These are phyloP conservation scores for Himalopsyche anomala DNA, from an alignment of 2,888 invertebrate genomes.

Conservation along the genomic window DNA sequence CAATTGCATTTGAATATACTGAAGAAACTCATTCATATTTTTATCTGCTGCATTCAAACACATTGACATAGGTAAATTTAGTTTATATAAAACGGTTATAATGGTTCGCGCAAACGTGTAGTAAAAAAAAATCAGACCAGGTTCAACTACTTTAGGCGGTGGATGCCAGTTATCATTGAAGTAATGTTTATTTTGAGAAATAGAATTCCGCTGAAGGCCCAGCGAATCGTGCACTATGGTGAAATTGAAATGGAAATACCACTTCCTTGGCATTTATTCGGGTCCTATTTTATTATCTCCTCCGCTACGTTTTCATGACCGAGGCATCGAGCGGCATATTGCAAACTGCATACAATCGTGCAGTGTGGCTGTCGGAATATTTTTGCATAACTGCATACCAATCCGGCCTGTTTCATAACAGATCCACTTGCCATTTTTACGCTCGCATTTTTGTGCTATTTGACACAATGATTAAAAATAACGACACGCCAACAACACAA, in stretches of 20 bases:
- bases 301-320: background rate
- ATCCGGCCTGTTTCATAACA: conserved; percentile 13
- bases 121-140: no score
- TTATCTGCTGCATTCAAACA: no score
- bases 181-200: no score
- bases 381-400: conserved; percentile 61
- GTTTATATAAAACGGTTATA: no score
- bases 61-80: no score
- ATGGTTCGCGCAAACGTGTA: no score
- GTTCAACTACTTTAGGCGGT: no score
- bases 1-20: no score
- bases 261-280: background rate
- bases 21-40: no score
- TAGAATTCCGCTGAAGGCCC: background rate
- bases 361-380: conserved; percentile 51
- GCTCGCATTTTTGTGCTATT: background rate
- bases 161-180: no score
- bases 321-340: conserved; percentile 41
- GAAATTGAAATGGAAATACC: background rate
- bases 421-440: background rate
- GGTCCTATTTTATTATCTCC: background rate
- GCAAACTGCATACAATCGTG: conserved; percentile 47
- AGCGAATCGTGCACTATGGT: background rate
- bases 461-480: background rate
- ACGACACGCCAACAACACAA: no score